phyloP scores from a whole-genome alignment of 2,888 invertebrate genomes.

The Flexamia atlantica region DNA sequence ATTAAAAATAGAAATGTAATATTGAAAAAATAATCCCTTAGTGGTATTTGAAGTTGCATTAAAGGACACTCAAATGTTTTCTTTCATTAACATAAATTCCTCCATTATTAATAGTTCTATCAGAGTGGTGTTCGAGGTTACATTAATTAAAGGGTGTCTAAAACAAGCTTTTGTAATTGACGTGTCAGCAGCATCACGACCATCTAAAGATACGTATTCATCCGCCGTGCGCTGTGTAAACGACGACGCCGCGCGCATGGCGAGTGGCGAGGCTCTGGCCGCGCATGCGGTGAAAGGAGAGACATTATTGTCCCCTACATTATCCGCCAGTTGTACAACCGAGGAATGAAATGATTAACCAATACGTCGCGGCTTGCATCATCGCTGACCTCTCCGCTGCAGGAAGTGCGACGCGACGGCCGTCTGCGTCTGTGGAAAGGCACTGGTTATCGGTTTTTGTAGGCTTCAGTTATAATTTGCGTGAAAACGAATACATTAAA shows the following conservation, averaged over 20 bases:
- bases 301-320: conserved; percentile 30
- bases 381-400: not conserved
- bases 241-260: not conserved
- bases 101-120: too few relatives aligned
- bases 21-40: too few relatives aligned
- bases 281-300: not conserved
- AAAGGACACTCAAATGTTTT: too few relatives aligned
- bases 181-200: too few relatives aligned
- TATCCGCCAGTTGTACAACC: conserved; percentile 16
- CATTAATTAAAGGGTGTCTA: too few relatives aligned
- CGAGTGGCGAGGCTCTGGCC: not conserved
- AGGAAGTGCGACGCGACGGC: not conserved
- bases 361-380: conserved; percentile 18
- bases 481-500: conserved; percentile 11
- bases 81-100: too few relatives aligned
- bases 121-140: too few relatives aligned
- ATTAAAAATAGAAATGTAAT: too few relatives aligned
- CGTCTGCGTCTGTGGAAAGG: not conserved
- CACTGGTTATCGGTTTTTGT: not conserved
- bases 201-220: not conserved
- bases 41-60: too few relatives aligned
- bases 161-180: too few relatives aligned
- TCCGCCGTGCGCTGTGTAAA: not conserved
- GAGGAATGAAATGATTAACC: conserved; percentile 41
- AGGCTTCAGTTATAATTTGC: not conserved